Conservation (phyloP, 2,888 invertebrate genomes). For the Chouioia cunea region DNA sequence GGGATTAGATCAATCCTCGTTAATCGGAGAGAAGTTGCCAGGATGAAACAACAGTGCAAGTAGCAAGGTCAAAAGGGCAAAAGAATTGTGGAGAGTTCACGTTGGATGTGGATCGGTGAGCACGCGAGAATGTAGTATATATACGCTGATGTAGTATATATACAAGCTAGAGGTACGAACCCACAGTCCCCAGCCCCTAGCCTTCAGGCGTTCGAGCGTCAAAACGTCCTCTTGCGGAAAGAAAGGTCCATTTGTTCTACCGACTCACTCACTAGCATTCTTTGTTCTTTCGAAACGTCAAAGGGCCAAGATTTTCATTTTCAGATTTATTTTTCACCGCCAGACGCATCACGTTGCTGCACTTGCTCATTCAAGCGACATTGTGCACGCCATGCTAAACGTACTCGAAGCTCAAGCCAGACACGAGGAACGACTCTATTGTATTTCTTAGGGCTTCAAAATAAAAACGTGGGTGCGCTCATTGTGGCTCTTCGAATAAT, state of each 20-base stretch:
- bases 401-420: no score
- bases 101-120: no score
- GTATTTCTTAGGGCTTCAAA: no score
- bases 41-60: constrained; percentile 22
- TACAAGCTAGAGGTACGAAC: no score
- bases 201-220: constrained; percentile 24
- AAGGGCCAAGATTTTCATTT: constrained; percentile 13
- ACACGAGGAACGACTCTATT: no score
- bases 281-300: constrained; percentile 8
- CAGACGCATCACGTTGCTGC: no score
- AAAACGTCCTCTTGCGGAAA: constrained; percentile 20
- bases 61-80: constrained; percentile 24
- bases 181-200: no score
- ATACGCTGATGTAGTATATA: no score
- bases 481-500: constrained; percentile 4
- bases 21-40: constrained; percentile 22
- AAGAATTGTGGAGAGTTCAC: constrained; percentile 17
- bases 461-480: constrained; percentile 1
- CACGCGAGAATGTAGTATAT: no score
- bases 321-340: neutral
- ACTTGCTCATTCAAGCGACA: no score
- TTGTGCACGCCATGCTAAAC: no score
- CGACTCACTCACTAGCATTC: no score
- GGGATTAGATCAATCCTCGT: constrained; percentile 17
- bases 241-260: constrained; percentile 30